Evolutionary conservation across 2,888 invertebrate species (phyloP).

Genomic region (Cepaea hortensis): DNA sequence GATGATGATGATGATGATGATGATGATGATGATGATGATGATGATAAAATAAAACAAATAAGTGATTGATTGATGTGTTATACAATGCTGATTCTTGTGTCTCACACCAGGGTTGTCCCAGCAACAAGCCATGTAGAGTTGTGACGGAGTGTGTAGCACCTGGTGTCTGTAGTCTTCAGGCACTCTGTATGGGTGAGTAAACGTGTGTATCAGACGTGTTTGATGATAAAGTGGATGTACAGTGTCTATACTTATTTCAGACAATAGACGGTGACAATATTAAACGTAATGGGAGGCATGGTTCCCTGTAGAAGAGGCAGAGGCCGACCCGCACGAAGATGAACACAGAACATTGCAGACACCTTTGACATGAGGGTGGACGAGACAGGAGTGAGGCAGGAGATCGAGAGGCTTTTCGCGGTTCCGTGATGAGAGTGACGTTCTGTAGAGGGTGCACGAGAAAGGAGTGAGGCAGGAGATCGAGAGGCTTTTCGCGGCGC

Average conservation of each 20-base stretch:
- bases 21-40: background rate
- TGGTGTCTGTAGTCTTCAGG: too few relatives aligned
- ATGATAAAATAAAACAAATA: background rate
- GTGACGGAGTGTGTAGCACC: background rate
- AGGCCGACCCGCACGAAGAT: too few relatives aligned
- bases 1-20: background rate
- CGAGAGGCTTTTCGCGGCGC: too few relatives aligned
- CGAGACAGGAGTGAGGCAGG: too few relatives aligned
- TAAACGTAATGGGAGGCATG: background rate
- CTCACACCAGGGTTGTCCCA: background rate
- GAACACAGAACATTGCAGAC: too few relatives aligned
- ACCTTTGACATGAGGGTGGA: too few relatives aligned
- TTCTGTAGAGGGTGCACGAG: too few relatives aligned
- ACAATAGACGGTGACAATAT: background rate
- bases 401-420: too few relatives aligned
- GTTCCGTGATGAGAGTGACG: too few relatives aligned
- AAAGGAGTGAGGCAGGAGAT: too few relatives aligned
- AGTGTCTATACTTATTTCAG: background rate
- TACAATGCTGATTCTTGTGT: background rate
- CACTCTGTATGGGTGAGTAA: conserved; percentile 5
- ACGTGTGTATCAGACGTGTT: too few relatives aligned
- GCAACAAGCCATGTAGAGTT: background rate
- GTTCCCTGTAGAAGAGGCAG: background rate
- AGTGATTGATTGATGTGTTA: background rate
- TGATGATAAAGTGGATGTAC: background rate